phyloP scores from a whole-genome alignment of 2,888 invertebrate genomes.

The Epistrophella euchroma region DNA sequence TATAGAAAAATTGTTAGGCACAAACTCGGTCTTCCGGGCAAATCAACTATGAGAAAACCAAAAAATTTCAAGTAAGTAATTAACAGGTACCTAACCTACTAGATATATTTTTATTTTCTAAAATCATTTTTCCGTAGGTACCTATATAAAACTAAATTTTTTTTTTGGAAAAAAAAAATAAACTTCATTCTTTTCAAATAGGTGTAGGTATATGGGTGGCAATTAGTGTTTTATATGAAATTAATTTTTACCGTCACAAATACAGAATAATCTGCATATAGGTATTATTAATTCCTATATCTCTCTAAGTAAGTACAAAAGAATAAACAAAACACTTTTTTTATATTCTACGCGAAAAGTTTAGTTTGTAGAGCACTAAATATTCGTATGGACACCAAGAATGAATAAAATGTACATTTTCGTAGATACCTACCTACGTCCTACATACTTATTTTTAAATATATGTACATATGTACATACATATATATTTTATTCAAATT shows the following conservation, averaged over 20 bases:
- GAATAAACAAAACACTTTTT: conserved; percentile 40
- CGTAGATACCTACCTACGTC: conserved; percentile 1
- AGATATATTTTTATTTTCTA: neutral
- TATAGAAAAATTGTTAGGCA: neutral
- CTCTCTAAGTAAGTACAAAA: conserved; percentile 33
- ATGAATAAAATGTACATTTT: conserved; percentile 23
- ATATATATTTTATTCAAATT: conserved; percentile 26
- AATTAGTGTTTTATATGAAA: neutral
- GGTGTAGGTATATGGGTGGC: neutral
- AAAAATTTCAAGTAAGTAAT: neutral
- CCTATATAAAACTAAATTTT: neutral
- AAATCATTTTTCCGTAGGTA: neutral
- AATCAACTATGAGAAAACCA: neutral
- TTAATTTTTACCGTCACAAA: conserved; percentile 37
- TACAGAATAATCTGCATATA: conserved; percentile 27
- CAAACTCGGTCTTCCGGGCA: neutral
- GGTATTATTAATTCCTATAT: conserved; percentile 18
- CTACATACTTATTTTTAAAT: neutral
- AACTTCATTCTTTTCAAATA: neutral
- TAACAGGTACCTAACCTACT: no score
- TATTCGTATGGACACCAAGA: conserved; percentile 47
- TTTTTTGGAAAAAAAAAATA: neutral
- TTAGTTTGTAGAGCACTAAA: conserved; percentile 32
- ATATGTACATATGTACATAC: neutral
- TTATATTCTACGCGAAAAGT: conserved; percentile 52